Percentiles rank a stretch among this genome's conserved stretches.
These are phyloP conservation scores for Parazoanthus darwini DNA, from an alignment of 92 coral and sea anemone genomes.

Conservation along the genomic window DNA sequence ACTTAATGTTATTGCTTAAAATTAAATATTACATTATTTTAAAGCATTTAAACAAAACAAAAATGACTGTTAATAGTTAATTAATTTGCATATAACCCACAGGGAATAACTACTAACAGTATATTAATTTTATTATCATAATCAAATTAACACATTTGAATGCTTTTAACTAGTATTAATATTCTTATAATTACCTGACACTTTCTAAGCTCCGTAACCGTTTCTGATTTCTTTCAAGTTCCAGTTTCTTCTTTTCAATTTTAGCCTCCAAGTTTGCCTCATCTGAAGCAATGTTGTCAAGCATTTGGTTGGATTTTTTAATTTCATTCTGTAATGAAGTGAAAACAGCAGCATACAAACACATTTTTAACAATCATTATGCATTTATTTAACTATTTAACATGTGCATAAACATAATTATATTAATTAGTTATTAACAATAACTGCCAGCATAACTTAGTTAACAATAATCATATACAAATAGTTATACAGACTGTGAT, in stretches of 20 bases:
- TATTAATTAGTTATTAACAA: no score
- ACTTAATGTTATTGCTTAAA: no score
- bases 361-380: neutral
- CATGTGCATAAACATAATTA: neutral
- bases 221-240: constrained; percentile 94
- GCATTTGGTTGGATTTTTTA: constrained; percentile 89
- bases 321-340: constrained; percentile 74
- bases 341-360: neutral
- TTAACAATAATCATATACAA: no score
- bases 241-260: constrained; percentile 96
- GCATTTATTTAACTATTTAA: neutral
- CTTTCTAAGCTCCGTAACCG: constrained; percentile 89
- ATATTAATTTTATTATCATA: no score
- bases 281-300: constrained; percentile 99
- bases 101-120: no score
- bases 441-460: neutral
- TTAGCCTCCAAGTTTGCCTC: constrained; percentile 97
- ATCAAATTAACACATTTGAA: no score
- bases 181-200: constrained; percentile 61
- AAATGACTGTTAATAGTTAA: no score
- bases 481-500: no score
- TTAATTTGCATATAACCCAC: no score
- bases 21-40: no score
- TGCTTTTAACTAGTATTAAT: no score
- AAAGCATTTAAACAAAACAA: no score